Conservation (phyloP, 2,797 vertebrate species). For the Xerus rutilus region DNA sequence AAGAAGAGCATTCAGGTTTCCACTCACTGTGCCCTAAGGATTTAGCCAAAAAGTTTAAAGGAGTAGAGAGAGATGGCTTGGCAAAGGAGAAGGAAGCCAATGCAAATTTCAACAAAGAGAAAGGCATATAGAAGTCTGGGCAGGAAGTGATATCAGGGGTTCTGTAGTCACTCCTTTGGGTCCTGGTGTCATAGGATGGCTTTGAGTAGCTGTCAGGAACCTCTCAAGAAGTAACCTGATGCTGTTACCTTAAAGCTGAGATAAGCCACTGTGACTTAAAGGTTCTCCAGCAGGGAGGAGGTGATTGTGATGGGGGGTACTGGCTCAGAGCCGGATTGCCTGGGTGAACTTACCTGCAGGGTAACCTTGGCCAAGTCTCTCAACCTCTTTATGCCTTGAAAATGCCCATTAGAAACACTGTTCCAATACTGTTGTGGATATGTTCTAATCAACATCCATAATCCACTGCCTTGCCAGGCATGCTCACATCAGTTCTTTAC, state of each 20-base stretch:
- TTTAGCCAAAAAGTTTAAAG: neutral
- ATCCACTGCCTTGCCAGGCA: neutral
- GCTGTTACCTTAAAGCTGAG: neutral
- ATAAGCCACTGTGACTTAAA: neutral
- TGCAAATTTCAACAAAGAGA: neutral
- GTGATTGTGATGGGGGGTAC: fast-evolving
- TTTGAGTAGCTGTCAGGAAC: neutral
- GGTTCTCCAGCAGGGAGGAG: neutral
- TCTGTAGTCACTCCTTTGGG: neutral
- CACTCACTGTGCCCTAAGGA: neutral
- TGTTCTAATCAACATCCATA: neutral
- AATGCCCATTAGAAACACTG: neutral
- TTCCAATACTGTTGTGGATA: neutral
- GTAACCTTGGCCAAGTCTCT: neutral
- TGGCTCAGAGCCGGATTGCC: neutral
- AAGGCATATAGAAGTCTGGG: neutral
- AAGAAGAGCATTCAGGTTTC: neutral
- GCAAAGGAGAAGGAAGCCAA: neutral
- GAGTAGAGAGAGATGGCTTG: neutral
- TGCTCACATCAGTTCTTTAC: neutral
- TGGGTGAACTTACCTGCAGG: neutral
- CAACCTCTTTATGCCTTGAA: neutral
- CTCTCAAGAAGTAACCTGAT: neutral
- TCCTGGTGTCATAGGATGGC: neutral
- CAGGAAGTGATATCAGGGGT: neutral